These are phyloP conservation scores for Hydractinia echinata DNA, from an alignment of 30 jellyfish, hydroid and myxozoan genomes.

Conservation along the genomic window DNA sequence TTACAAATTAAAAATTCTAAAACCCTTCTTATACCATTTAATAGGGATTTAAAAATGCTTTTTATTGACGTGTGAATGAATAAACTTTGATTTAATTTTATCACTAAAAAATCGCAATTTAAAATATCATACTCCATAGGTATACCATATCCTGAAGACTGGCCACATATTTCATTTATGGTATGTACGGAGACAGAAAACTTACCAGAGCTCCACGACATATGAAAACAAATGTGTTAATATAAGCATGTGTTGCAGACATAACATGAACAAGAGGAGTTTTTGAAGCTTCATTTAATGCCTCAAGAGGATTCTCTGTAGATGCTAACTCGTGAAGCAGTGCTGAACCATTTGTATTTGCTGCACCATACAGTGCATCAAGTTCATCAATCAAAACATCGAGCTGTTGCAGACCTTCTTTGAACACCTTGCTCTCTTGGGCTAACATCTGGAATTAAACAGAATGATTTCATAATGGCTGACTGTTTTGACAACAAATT, in stretches of 20 bases:
- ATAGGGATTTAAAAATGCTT: no score
- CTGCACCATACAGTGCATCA: constrained; percentile 52
- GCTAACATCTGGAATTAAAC: constrained; percentile 63
- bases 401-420: constrained; percentile 80
- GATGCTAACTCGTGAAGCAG: constrained; percentile 77
- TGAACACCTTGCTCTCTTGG: constrained; percentile 80
- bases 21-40: no score
- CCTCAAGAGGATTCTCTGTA: constrained; percentile 75
- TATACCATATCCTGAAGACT: no score
- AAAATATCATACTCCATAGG: no score
- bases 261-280: constrained; percentile 94
- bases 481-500: no score
- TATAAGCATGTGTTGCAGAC: constrained; percentile 88
- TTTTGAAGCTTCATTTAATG: constrained; percentile 63
- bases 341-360: constrained; percentile 72
- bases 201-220: constrained; percentile 98
- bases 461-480: no score
- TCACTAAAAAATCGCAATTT: not conserved
- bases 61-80: no score
- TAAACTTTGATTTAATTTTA: no score
- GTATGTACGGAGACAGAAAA: not conserved
- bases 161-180: not conserved
- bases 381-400: constrained; percentile 67
- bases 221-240: constrained; percentile 74
- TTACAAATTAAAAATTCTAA: no score